phyloP scores from a whole-genome alignment of 2,888 invertebrate genomes.

The Tanytarsus gracilentus region DNA sequence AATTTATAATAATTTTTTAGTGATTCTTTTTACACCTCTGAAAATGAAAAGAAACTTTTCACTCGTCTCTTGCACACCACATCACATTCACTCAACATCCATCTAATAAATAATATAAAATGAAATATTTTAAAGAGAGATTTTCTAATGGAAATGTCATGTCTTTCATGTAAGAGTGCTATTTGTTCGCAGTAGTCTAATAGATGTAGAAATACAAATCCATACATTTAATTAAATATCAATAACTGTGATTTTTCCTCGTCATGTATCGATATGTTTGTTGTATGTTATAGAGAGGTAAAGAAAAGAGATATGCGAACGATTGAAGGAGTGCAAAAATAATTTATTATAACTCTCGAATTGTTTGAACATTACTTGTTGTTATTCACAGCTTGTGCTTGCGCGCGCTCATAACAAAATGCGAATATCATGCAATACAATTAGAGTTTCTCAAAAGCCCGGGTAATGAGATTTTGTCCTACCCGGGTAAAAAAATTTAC shows the following conservation, averaged over 20 bases:
- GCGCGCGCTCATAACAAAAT: no score
- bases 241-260: slow-evolving; percentile 1
- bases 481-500: no score
- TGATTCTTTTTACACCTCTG: no score
- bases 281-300: not conserved
- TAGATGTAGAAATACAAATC: slow-evolving; percentile 15
- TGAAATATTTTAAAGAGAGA: not conserved
- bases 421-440: not conserved
- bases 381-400: slow-evolving; percentile 11
- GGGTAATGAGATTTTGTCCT: no score
- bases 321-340: slow-evolving; percentile 14
- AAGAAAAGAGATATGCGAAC: not conserved
- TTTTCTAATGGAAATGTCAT: slow-evolving; percentile 27
- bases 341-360: slow-evolving; percentile 9
- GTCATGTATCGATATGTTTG: not conserved
- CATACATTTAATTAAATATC: slow-evolving; percentile 15
- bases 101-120: not conserved
- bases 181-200: slow-evolving; percentile 7
- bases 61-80: no score
- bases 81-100: no score
- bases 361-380: slow-evolving; percentile 6
- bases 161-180: slow-evolving; percentile 20
- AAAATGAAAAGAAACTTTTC: no score
- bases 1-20: not conserved
- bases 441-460: not conserved